A percentile compares a stretch with the other conserved stretches of the same genome.
Evolutionary conservation across 53 echinoderm and acorn worm genomes (phyloP).

Genomic region (Hippasteria phrygiana): DNA sequence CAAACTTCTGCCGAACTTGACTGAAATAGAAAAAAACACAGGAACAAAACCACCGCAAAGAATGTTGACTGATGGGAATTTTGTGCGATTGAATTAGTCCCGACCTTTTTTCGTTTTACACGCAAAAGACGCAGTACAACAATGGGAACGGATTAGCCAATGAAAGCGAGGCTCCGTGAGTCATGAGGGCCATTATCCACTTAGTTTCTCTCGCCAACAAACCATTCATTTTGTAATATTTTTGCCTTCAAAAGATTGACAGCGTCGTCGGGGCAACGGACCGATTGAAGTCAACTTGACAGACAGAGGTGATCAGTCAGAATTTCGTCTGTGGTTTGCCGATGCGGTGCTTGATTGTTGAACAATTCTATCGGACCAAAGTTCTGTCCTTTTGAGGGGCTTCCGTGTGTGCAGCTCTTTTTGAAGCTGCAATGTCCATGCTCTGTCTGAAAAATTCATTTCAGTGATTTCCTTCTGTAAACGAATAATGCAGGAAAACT

Average conservation of each 20-base stretch:
- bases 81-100: constrained; percentile 13
- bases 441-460: too few relatives aligned
- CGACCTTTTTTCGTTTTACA: constrained; percentile 23
- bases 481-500: too few relatives aligned
- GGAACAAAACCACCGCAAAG: background rate
- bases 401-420: background rate
- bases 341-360: background rate
- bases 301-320: constrained; percentile 3
- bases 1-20: constrained; percentile 25
- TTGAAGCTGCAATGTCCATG: too few relatives aligned
- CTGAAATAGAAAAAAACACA: background rate
- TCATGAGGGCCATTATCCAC: background rate
- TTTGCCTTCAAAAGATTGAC: constrained; percentile 6
- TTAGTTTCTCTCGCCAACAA: background rate
- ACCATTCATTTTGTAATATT: background rate
- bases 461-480: too few relatives aligned
- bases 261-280: constrained; percentile 19
- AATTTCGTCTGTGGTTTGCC: constrained; percentile 21
- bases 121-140: background rate
- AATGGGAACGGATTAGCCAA: constrained; percentile 20
- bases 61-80: background rate
- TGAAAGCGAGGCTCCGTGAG: constrained; percentile 23
- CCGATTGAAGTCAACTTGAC: constrained; percentile 21
- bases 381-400: background rate
- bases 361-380: background rate